phyloP scores from a whole-genome alignment of 2,888 invertebrate species.

The Iselma pallidipennis region DNA sequence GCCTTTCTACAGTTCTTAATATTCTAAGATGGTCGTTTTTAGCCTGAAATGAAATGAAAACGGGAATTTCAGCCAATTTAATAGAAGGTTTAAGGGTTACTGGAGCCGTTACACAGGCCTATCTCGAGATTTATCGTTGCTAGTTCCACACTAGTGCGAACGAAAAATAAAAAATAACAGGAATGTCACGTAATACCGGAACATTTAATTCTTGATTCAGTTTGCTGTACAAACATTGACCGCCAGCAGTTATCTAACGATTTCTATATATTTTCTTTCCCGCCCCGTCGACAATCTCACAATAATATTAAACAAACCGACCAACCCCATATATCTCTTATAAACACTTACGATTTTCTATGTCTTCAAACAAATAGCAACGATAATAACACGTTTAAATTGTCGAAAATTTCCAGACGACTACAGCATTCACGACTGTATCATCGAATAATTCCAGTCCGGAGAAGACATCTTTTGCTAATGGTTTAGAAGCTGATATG shows the following conservation, averaged over 20 bases:
- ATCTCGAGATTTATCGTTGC: neutral
- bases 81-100: neutral
- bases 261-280: too few species aligned
- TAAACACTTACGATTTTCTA: too few species aligned
- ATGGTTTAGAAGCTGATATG: slow-evolving; percentile 68
- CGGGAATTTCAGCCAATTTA: too few species aligned
- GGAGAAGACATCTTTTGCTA: slow-evolving; percentile 73
- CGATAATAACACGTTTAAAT: too few species aligned
- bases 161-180: neutral
- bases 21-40: too few species aligned
- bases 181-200: neutral
- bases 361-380: too few species aligned
- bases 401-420: slow-evolving; percentile 45
- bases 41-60: too few species aligned
- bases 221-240: neutral
- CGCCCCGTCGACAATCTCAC: too few species aligned
- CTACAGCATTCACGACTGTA: slow-evolving; percentile 74
- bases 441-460: slow-evolving; percentile 77
- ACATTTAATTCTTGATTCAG: neutral
- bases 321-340: too few species aligned
- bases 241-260: neutral
- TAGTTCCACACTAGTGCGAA: neutral
- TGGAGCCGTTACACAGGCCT: neutral
- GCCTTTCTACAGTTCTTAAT: too few species aligned
- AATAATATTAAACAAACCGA: too few species aligned